Evolutionary conservation across 2,888 invertebrate genomes (phyloP), one percentile per base, ranked within the genome.

Genomic region (Sturmia bella): DNA sequence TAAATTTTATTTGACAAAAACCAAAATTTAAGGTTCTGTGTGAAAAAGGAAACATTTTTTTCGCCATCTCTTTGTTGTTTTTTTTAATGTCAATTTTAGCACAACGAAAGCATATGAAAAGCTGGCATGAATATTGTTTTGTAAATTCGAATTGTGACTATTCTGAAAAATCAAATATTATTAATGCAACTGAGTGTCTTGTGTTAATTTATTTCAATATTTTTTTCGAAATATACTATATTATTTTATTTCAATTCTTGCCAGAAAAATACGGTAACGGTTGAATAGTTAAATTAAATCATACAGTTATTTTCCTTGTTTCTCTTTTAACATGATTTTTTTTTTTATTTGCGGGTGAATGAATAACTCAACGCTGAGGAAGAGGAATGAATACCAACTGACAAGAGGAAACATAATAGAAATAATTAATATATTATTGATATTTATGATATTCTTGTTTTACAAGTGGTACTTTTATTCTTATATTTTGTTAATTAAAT

Each of bases 391-490:
- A 50, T 48, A 75, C 48, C 48, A 32, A 32, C 6, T 3, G 7
- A 17, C 9, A 19, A 59, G n/a, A 17, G 9, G 13, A 74, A 13
- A 32, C 4, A 54, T 7, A 12, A 39, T 7, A 59, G 19, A 27
- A n/a, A 27, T 11, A 48, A 50, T 12, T 11, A 48, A 50, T 12
- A 41, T 50, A 61, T 24, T 43, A 64, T n/a, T n/a, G n/a, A n/a
- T n/a, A 70, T 72, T 57, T 57, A 72, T 64, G 41, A 50, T 64
- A n/a, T 57, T 50, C 17, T 61, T 74, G 56, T 21, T 59, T 50
- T 41, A 24, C 39, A 50, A 48, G 43, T 56, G n/a, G 24, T 59
- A n/a, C 37, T 48, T 59, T 57, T 54, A 52, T 45, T 76, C 63
- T 48, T 54, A 21, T 64, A 43, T 56, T 13, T 19, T 66, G 21